A percentile compares a stretch with the other conserved stretches of the same genome.
Conservation (phyloP, 2,888 invertebrate genomes). For the Nomada ruficornis region DNA sequence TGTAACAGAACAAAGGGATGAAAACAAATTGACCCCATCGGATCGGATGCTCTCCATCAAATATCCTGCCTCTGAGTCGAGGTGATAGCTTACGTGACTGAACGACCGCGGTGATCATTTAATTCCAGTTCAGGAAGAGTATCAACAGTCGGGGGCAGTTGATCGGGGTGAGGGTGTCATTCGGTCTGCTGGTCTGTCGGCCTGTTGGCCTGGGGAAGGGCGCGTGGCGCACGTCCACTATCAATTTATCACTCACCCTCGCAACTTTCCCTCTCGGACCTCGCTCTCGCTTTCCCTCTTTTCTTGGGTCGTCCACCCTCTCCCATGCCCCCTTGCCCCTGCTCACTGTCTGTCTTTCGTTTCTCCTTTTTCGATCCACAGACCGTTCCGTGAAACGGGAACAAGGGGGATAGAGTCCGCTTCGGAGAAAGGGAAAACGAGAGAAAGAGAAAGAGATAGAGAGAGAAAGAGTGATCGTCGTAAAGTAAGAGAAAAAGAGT, state of each 20-base stretch:
- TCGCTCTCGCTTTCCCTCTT: conserved; percentile 72
- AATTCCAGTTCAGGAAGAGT: conserved; percentile 65
- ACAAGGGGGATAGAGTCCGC: conserved; percentile 39
- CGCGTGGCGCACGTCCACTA: conserved; percentile 82
- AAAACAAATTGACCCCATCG: neutral
- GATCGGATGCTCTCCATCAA: conserved; percentile 10
- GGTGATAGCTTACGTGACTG: conserved; percentile 56
- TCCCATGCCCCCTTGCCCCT: conserved; percentile 61
- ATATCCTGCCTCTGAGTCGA: conserved; percentile 11
- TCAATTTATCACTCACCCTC: conserved; percentile 82
- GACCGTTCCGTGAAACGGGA: conserved; percentile 43
- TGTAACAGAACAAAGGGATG: too few species aligned
- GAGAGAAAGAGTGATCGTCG: conserved; percentile 44
- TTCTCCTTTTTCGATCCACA: conserved; percentile 56
- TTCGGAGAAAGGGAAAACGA: conserved; percentile 9
- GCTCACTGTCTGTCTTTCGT: conserved; percentile 65
- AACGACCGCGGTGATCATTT: conserved; percentile 63
- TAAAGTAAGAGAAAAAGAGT: conserved; percentile 58
- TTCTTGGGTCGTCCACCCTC: conserved; percentile 71
- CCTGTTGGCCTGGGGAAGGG: conserved; percentile 67
- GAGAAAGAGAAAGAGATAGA: conserved; percentile 26
- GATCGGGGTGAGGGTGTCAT: conserved; percentile 72
- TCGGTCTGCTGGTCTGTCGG: conserved; percentile 73
- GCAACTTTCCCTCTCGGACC: conserved; percentile 77
- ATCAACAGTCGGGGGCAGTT: conserved; percentile 66